These are phyloP conservation scores for Gonatopus flavifemur DNA, from an alignment of 1,140 invertebrate genomes.

Conservation along the genomic window DNA sequence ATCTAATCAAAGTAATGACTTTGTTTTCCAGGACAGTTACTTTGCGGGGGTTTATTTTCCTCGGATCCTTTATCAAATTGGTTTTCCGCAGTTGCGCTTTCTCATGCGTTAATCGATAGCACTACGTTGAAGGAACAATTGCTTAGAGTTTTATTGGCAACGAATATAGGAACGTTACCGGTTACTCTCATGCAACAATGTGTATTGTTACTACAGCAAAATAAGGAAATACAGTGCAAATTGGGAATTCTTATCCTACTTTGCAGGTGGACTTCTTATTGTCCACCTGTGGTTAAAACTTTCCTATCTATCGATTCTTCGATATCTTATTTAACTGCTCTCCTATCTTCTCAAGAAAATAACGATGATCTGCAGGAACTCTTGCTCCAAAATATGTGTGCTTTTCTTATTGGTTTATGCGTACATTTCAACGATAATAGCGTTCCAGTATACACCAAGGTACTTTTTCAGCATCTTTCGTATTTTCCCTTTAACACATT, in stretches of 20 bases:
- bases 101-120: slow-evolving; percentile 90
- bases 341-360: slow-evolving; percentile 66
- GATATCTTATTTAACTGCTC: slow-evolving; percentile 80
- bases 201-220: slow-evolving; percentile 79
- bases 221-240: slow-evolving; percentile 85
- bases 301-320: slow-evolving; percentile 85
- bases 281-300: slow-evolving; percentile 78
- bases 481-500: background rate
- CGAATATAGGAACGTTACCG: slow-evolving; percentile 79
- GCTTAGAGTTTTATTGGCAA: slow-evolving; percentile 88
- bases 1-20: background rate
- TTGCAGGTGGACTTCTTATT: slow-evolving; percentile 86
- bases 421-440: slow-evolving; percentile 91
- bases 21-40: slow-evolving; percentile 74
- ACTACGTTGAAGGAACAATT: slow-evolving; percentile 88
- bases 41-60: slow-evolving; percentile 93
- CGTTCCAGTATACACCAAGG: slow-evolving; percentile 75
- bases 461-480: slow-evolving; percentile 36
- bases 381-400: slow-evolving; percentile 76
- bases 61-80: slow-evolving; percentile 93
- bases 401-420: slow-evolving; percentile 92
- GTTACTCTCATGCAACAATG: slow-evolving; percentile 89
- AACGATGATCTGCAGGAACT: slow-evolving; percentile 72
- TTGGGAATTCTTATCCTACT: slow-evolving; percentile 91
- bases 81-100: slow-evolving; percentile 91